phyloP scores from a whole-genome alignment of 2,888 invertebrate genomes.

The Microctonus hyperodae region DNA sequence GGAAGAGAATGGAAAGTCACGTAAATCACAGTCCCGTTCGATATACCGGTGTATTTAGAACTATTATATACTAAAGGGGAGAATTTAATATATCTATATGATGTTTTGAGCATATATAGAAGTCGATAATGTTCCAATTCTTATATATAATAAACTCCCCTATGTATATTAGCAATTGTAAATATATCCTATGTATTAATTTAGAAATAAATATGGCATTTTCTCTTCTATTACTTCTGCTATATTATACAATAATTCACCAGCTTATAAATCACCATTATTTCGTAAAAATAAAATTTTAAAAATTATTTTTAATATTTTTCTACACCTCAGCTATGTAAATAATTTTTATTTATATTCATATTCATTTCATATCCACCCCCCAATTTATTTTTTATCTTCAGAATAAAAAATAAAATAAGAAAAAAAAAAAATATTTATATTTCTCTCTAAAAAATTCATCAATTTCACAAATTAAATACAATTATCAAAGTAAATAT shows the following conservation, averaged over 20 bases:
- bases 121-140: slow-evolving; percentile 27
- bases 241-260: not conserved
- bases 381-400: no score
- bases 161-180: not conserved
- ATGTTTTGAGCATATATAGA: not conserved
- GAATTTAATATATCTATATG: not conserved
- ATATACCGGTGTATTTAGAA: slow-evolving; percentile 29
- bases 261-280: not conserved
- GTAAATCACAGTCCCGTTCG: slow-evolving; percentile 41
- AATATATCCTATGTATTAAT: no score
- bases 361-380: no score
- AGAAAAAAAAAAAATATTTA: no score
- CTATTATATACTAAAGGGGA: slow-evolving; percentile 3
- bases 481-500: no score
- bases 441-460: no score
- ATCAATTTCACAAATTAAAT: no score
- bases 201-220: not conserved
- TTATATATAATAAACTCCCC: not conserved
- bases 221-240: not conserved
- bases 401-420: no score
- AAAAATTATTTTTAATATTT: not conserved
- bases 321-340: no score
- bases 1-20: slow-evolving; percentile 44
- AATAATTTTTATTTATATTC: not conserved
- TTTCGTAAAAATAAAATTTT: not conserved